These are phyloP conservation scores for Drosophila mulleri DNA, from an alignment of 2,888 invertebrate species.

Conservation along the genomic window DNA sequence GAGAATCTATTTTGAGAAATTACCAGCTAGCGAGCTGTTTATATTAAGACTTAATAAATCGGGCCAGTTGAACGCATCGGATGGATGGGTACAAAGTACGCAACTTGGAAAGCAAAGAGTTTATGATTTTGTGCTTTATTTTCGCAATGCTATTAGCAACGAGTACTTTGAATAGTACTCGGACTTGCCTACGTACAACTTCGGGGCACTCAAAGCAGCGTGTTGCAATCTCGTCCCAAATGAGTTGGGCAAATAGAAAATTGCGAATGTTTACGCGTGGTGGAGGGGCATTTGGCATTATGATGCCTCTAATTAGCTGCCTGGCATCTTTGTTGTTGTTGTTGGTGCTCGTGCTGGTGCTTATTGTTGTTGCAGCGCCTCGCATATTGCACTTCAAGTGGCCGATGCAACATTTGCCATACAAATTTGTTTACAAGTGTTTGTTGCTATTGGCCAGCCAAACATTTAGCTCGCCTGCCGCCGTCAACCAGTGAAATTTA, in stretches of 20 bases:
- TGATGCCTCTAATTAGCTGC: constrained; percentile 75
- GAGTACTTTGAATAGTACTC: constrained; percentile 42
- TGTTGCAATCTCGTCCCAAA: constrained; percentile 73
- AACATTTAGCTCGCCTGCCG: constrained; percentile 54
- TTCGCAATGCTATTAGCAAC: constrained; percentile 63
- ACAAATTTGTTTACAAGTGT: constrained; percentile 72
- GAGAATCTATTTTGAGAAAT: constrained; percentile 41
- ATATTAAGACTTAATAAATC: constrained; percentile 16
- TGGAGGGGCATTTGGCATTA: constrained; percentile 35
- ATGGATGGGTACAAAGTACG: constrained; percentile 50
- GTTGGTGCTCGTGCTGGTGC: not conserved
- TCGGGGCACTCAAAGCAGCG: constrained; percentile 51
- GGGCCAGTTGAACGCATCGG: constrained; percentile 21
- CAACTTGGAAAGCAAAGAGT: constrained; percentile 48
- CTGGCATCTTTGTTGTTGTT: constrained; percentile 31
- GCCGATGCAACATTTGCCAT: constrained; percentile 65
- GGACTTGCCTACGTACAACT: constrained; percentile 29
- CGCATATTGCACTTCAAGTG: constrained; percentile 52
- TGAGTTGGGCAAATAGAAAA: constrained; percentile 76
- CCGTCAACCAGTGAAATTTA: constrained; percentile 71
- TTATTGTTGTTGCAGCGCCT: constrained; percentile 12
- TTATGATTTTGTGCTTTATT: constrained; percentile 28
- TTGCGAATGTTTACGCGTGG: constrained; percentile 67
- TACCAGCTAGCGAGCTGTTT: constrained; percentile 21
- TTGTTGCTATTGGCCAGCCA: constrained; percentile 54